A percentile compares a stretch with the other conserved stretches of the same genome.
Conservation (phyloP, 2,888 invertebrate genomes). For the Thereva unica region DNA sequence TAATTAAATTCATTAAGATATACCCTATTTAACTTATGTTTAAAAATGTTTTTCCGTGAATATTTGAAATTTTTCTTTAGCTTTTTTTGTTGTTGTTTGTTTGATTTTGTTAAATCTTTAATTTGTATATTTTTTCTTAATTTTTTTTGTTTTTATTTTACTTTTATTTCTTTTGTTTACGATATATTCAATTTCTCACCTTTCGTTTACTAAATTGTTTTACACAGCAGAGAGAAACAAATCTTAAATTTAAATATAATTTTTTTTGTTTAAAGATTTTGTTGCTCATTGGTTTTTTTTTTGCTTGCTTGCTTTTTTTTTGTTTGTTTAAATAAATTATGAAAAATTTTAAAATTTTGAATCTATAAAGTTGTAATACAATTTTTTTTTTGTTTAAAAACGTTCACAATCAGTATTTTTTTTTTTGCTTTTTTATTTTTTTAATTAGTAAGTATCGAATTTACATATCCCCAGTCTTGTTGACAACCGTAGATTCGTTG, state of each 20-base stretch:
- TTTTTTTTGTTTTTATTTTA: not conserved
- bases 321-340: conserved; percentile 29
- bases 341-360: conserved; percentile 21
- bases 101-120: not conserved
- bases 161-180: too few species aligned
- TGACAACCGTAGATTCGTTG: conserved; percentile 18
- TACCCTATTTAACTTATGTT: conserved; percentile 36
- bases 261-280: not conserved
- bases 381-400: not conserved
- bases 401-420: conserved; percentile 16
- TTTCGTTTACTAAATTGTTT: not conserved
- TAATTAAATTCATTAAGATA: conserved; percentile 35
- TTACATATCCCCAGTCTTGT: conserved; percentile 15
- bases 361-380: conserved; percentile 7
- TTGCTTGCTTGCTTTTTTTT: conserved; percentile 11
- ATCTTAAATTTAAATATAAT: not conserved
- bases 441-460: conserved; percentile 19
- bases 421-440: conserved; percentile 6
- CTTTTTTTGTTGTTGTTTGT: conserved; percentile 14
- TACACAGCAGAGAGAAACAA: not conserved
- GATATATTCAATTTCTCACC: too few species aligned
- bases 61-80: conserved; percentile 28
- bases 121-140: not conserved
- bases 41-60: conserved; percentile 32
- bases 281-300: not conserved